These are phyloP conservation scores for Microplitis deprimator DNA, from an alignment of 2,888 invertebrate species.

Conservation along the genomic window DNA sequence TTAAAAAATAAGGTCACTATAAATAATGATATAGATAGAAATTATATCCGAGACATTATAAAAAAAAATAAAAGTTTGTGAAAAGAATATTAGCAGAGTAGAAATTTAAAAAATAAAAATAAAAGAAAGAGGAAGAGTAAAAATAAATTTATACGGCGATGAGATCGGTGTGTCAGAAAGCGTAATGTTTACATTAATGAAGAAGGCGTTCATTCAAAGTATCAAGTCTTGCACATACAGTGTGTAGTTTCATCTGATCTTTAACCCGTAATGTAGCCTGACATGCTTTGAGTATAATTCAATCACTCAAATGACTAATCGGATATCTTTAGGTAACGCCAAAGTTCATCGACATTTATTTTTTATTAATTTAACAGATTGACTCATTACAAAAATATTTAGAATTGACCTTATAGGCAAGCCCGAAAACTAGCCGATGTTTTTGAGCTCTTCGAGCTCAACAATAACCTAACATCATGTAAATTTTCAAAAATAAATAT, in stretches of 20 bases:
- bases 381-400: too few species aligned
- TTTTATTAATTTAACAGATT: too few species aligned
- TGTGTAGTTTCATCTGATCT: not conserved
- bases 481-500: too few species aligned
- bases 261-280: not conserved
- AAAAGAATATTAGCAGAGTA: not conserved
- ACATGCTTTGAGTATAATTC: not conserved
- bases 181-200: not conserved
- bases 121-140: not conserved
- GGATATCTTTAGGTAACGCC: not conserved
- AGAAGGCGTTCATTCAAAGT: slow-evolving; percentile 1
- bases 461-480: too few species aligned
- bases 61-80: not conserved
- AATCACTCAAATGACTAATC: not conserved
- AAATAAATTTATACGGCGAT: not conserved
- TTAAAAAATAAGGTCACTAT: not conserved
- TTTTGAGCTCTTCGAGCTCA: too few species aligned
- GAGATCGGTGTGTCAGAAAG: not conserved
- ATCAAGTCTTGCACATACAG: not conserved
- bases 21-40: not conserved
- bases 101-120: not conserved
- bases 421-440: too few species aligned
- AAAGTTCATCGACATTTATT: not conserved
- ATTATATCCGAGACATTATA: not conserved
- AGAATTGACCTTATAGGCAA: too few species aligned